Evolutionary conservation across 2,888 invertebrate genomes (phyloP), one percentile per base, ranked within the genome.

Genomic region (Sarcophaga caerulescens): DNA sequence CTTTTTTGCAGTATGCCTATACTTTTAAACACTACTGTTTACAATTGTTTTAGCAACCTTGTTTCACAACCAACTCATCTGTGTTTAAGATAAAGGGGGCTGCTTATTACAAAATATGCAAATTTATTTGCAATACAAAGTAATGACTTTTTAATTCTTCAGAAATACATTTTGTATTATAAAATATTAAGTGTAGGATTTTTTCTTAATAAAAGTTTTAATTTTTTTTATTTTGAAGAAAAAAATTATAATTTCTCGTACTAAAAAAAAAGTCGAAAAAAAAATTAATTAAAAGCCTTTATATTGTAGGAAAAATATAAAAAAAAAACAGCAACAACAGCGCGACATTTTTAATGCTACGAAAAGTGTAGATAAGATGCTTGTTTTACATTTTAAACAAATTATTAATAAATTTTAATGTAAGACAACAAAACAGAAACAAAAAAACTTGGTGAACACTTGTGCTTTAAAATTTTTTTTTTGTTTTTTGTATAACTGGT

Each of bases 281-380:
- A 59, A 21, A 44, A 63, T 78, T 81, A 68, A 75, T 75, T 78
- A 78, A 81, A 74, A 74, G 66, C 79, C 11, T 79, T 57, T 75
- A 70, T 66, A 25, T 45, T 69, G 4, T 63, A 68, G 4, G 14
- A 45, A 57, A 70, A 25, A 45, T 68, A 59, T 25, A 63, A 17
- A 47, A 63, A 17, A 47, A 62, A 4, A 45, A 62, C 21, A 73
- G 62, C 52, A 59, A 65, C 68, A 75, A 35, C 35, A 63, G 35
- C 35, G 60, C 71, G 68, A 81, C 52, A 70, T 66, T 74, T 77
- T 86, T 68, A 69, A 74, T 77, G 60, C 77, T 77, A 81, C 81
- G 8, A 62, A 66, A 81, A 74, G 68, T 69, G 69, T 57, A 81
- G 84, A 86, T 86, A 86, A 86, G 81, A 81, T 84, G 83, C 81